phyloP scores from a whole-genome alignment of 2,888 invertebrate genomes.

The Auanema freiburgensis region DNA sequence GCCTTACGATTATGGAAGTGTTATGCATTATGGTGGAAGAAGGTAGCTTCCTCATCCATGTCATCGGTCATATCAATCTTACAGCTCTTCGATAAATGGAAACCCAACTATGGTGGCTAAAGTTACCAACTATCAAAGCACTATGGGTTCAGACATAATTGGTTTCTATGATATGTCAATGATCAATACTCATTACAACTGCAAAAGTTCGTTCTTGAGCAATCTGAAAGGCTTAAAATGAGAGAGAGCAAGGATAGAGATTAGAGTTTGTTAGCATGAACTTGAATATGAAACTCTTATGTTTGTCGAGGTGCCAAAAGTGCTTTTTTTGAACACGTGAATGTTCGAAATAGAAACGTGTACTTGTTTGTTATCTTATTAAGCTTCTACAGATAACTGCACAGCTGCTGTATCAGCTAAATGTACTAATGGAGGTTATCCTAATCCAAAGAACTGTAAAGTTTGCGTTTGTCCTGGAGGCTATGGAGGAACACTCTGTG shows the following conservation, averaged over 20 bases:
- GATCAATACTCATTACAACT: conserved; percentile 17
- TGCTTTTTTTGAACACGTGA: not conserved
- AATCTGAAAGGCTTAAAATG: not conserved
- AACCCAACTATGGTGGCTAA: conserved; percentile 19
- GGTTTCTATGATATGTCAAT: conserved; percentile 16
- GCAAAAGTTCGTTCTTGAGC: conserved; percentile 6
- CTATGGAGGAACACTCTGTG: conserved; percentile 46
- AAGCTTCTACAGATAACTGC: conserved; percentile 29
- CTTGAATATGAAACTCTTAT: too few relatives aligned
- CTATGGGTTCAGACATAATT: conserved; percentile 17
- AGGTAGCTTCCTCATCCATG: conserved; percentile 2
- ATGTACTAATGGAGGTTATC: conserved; percentile 54
- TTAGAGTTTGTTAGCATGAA: too few relatives aligned
- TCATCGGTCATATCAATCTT: not conserved
- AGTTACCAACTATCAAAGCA: conserved; percentile 15
- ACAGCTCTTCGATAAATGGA: conserved; percentile 9
- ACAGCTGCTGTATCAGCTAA: conserved; percentile 21
- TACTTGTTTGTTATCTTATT: not conserved
- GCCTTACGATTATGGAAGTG: conserved; percentile 46
- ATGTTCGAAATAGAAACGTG: conserved; percentile 1
- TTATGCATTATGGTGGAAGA: conserved; percentile 32
- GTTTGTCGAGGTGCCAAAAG: not conserved
- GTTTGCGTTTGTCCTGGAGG: conserved; percentile 55
- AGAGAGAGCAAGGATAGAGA: too few relatives aligned
- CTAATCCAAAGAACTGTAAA: conserved; percentile 43